These are phyloP conservation scores for Pseudomyrmex flavicornis DNA, from an alignment of 1,140 invertebrate genomes.

Conservation along the genomic window DNA sequence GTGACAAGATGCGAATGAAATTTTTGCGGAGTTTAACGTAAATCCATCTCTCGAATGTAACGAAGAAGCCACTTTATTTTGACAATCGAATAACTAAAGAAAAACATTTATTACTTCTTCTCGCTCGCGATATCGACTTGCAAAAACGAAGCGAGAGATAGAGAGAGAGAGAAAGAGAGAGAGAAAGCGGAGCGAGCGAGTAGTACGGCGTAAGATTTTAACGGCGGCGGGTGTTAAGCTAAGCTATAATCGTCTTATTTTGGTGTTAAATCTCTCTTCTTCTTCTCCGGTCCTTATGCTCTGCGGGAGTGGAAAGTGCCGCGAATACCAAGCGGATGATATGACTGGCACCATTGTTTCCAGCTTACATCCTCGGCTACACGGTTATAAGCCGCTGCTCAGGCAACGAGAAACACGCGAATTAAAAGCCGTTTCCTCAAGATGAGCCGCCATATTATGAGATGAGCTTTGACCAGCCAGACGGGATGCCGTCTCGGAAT, in stretches of 20 bases:
- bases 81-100: not conserved
- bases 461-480: conserved; percentile 39
- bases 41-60: not conserved
- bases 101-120: conserved; percentile 1
- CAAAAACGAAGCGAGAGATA: conserved; percentile 20
- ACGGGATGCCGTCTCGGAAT: conserved; percentile 50
- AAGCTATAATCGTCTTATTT: conserved; percentile 83
- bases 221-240: conserved; percentile 73
- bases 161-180: not conserved
- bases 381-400: conserved; percentile 72
- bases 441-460: conserved; percentile 15
- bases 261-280: conserved; percentile 81
- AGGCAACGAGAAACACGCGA: conserved; percentile 68
- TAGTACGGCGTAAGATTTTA: conserved; percentile 50
- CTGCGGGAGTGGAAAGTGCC: conserved; percentile 60
- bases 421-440: conserved; percentile 72
- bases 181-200: not conserved
- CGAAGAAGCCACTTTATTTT: conserved; percentile 10
- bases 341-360: conserved; percentile 76
- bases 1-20: conserved; percentile 13
- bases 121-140: conserved; percentile 17
- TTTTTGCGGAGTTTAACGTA: conserved; percentile 13
- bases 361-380: conserved; percentile 72
- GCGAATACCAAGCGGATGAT: conserved; percentile 52
- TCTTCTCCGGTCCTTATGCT: conserved; percentile 58